These are phyloP conservation scores for Hippocampus barbouri DNA, from an alignment of 2,113 vertebrate genomes.

Conservation along the genomic window DNA sequence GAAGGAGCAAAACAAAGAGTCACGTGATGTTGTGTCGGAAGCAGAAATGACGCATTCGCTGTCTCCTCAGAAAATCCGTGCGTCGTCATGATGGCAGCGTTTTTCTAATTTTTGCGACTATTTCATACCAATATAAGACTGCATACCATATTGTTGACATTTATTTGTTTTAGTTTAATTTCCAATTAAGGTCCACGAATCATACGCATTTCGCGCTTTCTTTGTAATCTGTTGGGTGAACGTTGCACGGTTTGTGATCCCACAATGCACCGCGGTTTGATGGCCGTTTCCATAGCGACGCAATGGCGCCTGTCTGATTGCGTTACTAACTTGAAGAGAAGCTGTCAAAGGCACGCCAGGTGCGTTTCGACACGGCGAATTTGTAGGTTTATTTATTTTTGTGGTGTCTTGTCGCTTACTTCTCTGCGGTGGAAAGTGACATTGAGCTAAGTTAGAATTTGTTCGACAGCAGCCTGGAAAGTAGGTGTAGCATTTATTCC, in stretches of 20 bases:
- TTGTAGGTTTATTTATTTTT: background rate
- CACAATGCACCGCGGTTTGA: constrained; percentile 1
- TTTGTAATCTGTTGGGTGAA: background rate
- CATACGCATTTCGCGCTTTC: background rate
- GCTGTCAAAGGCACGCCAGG: background rate
- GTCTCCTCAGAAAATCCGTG: background rate
- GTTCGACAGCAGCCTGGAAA: background rate
- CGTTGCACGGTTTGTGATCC: background rate
- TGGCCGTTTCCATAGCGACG: constrained; percentile 10
- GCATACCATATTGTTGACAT: too few relatives aligned
- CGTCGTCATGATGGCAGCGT: background rate
- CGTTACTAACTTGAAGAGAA: background rate
- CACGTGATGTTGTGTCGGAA: background rate
- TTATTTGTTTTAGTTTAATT: background rate
- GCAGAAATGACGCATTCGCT: background rate
- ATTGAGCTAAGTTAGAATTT: background rate
- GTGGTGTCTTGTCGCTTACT: background rate
- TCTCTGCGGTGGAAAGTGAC: background rate
- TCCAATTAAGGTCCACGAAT: background rate
- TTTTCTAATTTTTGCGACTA: background rate
- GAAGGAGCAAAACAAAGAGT: constrained; percentile 3
- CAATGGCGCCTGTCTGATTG: background rate
- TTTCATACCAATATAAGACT: too few relatives aligned
- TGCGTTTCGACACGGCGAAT: background rate
- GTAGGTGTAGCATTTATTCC: too few relatives aligned